These are phyloP conservation scores for Syrphus vitripennis DNA, from an alignment of 2,888 invertebrate genomes.

Conservation along the genomic window DNA sequence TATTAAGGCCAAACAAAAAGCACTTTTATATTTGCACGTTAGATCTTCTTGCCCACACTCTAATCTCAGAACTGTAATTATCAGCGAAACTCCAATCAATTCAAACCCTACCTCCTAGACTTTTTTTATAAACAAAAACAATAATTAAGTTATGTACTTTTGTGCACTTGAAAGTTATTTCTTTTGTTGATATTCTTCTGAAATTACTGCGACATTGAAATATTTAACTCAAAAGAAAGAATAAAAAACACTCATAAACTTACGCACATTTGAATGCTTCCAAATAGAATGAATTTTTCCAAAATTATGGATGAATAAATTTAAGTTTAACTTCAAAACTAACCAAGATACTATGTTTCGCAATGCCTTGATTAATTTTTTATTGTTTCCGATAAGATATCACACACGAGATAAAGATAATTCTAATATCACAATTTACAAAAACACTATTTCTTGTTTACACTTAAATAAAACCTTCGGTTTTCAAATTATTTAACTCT, in stretches of 20 bases:
- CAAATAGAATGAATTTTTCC: not conserved
- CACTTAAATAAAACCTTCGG: not conserved
- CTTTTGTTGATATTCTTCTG: too few species aligned
- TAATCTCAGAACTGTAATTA: too few species aligned
- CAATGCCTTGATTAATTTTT: not conserved
- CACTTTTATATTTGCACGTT: too few species aligned
- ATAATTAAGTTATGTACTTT: too few species aligned
- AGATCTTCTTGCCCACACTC: too few species aligned
- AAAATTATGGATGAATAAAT: not conserved
- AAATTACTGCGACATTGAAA: too few species aligned
- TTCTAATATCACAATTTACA: not conserved
- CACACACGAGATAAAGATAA: not conserved
- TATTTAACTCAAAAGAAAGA: not conserved
- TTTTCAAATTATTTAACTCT: not conserved
- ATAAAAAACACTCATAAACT: not conserved
- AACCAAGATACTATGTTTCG: not conserved
- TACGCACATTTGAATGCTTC: not conserved
- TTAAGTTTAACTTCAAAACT: not conserved
- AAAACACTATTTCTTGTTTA: not conserved
- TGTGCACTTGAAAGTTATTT: too few species aligned
- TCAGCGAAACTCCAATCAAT: too few species aligned
- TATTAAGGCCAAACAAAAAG: too few species aligned
- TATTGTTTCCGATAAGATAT: not conserved
- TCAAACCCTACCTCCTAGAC: too few species aligned
- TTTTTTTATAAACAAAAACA: too few species aligned